Percentiles rank a stretch among this genome's conserved stretches.
Evolutionary conservation across 2,888 invertebrate species (phyloP).

Genomic region (Drosophila colorata): DNA sequence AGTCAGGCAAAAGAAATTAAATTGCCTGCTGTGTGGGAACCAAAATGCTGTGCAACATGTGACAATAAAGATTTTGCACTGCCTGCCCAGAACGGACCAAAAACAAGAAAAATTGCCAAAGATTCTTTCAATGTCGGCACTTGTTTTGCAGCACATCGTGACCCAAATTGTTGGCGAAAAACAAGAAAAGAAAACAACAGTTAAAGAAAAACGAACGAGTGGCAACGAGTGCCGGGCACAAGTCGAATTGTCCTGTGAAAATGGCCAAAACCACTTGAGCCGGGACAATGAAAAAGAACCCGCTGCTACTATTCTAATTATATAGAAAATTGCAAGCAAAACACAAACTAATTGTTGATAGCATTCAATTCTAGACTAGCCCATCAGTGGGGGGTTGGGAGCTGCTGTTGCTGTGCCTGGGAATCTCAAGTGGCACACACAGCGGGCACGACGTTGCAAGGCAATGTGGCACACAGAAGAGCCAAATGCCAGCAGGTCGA

Average conservation of each 20-base stretch:
- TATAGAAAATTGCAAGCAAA: constrained; percentile 73
- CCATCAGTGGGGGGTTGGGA: constrained; percentile 26
- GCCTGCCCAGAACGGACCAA: constrained; percentile 40
- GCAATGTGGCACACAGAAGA: constrained; percentile 76
- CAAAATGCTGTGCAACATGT: constrained; percentile 73
- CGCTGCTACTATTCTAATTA: constrained; percentile 72
- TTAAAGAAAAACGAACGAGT: constrained; percentile 34
- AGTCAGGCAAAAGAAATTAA: constrained; percentile 49
- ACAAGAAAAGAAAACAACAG: constrained; percentile 38
- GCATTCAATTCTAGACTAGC: constrained; percentile 31
- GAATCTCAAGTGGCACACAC: constrained; percentile 69
- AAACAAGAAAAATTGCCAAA: constrained; percentile 25
- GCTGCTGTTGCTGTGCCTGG: constrained; percentile 51
- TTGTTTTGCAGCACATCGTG: constrained; percentile 69
- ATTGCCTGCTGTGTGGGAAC: constrained; percentile 78
- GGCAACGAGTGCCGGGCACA: constrained; percentile 54
- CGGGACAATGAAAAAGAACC: constrained; percentile 50
- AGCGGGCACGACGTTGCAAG: constrained; percentile 26
- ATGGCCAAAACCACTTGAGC: constrained; percentile 60
- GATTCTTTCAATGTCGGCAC: constrained; percentile 72
- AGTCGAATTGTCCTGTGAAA: constrained; percentile 29
- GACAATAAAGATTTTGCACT: constrained; percentile 73
- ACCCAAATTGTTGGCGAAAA: constrained; percentile 71
- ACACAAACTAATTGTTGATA: constrained; percentile 71
- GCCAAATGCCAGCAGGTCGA: constrained; percentile 44